Evolutionary conservation across 2,797 vertebrate species (phyloP).

Genomic region (Hozukius guyotensis): DNA sequence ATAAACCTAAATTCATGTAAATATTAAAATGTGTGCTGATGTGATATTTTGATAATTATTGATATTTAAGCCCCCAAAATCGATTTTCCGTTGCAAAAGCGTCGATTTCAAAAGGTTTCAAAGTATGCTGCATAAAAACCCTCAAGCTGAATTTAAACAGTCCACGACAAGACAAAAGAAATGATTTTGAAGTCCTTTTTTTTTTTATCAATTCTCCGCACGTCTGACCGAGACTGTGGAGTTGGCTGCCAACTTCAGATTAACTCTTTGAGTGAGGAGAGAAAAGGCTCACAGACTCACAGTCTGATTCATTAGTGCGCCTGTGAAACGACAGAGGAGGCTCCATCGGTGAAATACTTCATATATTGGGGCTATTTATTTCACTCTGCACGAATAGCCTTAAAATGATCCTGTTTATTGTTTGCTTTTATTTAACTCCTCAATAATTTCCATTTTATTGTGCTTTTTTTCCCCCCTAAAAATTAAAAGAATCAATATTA

Average conservation of each 20-base stretch:
- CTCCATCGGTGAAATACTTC: background rate
- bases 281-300: slow-evolving; percentile 43
- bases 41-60: background rate
- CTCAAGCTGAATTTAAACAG: slow-evolving; percentile 31
- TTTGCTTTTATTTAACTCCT: background rate
- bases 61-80: background rate
- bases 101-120: background rate
- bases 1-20: background rate
- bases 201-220: slow-evolving; percentile 71
- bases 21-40: background rate
- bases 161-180: slow-evolving; percentile 52
- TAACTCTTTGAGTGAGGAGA: slow-evolving; percentile 77
- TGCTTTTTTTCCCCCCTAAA: background rate
- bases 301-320: slow-evolving; percentile 21
- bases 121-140: background rate
- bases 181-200: slow-evolving; percentile 61
- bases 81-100: background rate
- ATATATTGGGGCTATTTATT: background rate
- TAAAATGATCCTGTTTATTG: background rate
- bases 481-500: background rate
- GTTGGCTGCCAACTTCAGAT: slow-evolving; percentile 77
- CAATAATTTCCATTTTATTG: background rate
- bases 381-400: background rate
- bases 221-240: slow-evolving; percentile 72
- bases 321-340: slow-evolving; percentile 4